Evolutionary conservation across 2,113 vertebrate species (phyloP).

Genomic region (Mohoua ochrocephala): DNA sequence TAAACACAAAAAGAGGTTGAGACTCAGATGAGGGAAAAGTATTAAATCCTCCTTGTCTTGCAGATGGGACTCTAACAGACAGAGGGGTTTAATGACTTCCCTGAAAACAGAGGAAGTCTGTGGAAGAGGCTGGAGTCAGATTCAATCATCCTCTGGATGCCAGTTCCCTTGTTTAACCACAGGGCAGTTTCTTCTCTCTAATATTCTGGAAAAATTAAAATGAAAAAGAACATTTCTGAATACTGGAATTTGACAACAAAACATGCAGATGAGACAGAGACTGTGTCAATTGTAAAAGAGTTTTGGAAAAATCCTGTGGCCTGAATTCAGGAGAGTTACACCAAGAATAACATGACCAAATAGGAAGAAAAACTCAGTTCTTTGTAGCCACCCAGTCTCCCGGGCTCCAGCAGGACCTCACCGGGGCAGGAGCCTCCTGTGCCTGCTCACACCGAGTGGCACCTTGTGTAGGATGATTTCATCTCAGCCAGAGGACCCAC

Average conservation of each 20-base stretch:
- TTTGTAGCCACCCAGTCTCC: not conserved
- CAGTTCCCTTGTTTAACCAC: conserved; percentile 2
- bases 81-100: not conserved
- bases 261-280: not conserved
- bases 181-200: conserved; percentile 7
- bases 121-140: not conserved
- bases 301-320: conserved; percentile 35
- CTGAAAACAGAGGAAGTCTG: conserved; percentile 2
- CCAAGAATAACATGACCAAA: conserved; percentile 32
- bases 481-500: not conserved
- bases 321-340: not conserved
- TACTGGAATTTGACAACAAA: conserved; percentile 5
- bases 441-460: not conserved
- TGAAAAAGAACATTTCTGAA: conserved; percentile 23
- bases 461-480: not conserved
- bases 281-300: conserved; percentile 14
- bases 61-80: not conserved
- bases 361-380: not conserved
- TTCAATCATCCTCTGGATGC: not conserved
- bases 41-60: not conserved
- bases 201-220: conserved; percentile 26
- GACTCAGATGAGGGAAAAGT: not conserved
- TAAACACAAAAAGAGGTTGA: not conserved
- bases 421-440: rapidly evolving
- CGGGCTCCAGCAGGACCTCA: not conserved